A percentile compares a stretch with the other conserved stretches of the same genome.
phyloP scores from a whole-genome alignment of 2,888 invertebrate species.

The Drosophila suboccidentalis region DNA sequence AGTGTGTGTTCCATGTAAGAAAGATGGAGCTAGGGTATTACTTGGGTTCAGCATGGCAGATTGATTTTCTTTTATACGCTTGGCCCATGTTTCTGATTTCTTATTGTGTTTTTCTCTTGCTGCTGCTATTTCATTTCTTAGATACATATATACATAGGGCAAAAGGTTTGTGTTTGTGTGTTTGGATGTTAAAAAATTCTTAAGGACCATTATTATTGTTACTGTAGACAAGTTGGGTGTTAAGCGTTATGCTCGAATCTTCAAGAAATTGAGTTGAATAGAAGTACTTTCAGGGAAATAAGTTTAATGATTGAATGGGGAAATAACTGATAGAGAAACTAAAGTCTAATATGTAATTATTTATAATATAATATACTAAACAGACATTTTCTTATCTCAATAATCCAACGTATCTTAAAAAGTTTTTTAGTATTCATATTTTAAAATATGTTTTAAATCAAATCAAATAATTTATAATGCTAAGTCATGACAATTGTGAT shows the following conservation, averaged over 20 bases:
- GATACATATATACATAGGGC: background rate
- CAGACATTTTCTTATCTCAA: no score
- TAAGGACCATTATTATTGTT: slow-evolving; percentile 36
- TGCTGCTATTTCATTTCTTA: slow-evolving; percentile 30
- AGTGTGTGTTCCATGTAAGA: slow-evolving; percentile 13
- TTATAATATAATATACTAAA: no score
- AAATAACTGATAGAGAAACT: background rate
- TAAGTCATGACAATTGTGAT: background rate
- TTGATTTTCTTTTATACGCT: slow-evolving; percentile 84
- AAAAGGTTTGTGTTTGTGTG: slow-evolving; percentile 6
- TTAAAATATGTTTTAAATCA: no score
- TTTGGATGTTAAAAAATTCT: slow-evolving; percentile 30
- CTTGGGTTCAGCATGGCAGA: slow-evolving; percentile 59
- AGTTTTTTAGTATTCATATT: no score
- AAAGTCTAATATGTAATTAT: background rate
- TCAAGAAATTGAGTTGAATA: background rate
- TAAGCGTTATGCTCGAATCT: background rate
- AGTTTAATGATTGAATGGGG: background rate
- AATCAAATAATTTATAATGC: background rate
- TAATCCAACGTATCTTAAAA: no score
- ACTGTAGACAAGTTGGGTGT: slow-evolving; percentile 25
- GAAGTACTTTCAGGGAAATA: background rate
- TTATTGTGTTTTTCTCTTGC: slow-evolving; percentile 56
- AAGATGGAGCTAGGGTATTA: slow-evolving; percentile 16
- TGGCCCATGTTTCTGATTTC: slow-evolving; percentile 66